Percentiles rank a stretch among this genome's conserved stretches.
phyloP scores from a whole-genome alignment of 1,140 invertebrate genomes.

The Neelides sp. region DNA sequence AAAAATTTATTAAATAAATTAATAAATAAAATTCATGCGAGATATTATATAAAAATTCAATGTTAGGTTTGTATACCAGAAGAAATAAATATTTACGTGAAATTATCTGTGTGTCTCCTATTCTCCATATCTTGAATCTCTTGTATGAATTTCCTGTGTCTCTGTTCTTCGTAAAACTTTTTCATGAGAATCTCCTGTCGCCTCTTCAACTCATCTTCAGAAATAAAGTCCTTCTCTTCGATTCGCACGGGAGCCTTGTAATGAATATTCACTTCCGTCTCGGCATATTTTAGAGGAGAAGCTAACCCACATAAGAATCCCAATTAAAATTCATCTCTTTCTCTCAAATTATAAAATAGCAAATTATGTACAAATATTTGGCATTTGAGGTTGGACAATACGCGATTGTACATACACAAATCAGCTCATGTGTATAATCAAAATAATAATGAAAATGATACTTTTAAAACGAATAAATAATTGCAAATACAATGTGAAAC shows the following conservation, averaged over 20 bases:
- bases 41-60: too few relatives aligned
- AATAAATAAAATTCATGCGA: too few relatives aligned
- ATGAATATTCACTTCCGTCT: slow-evolving; percentile 84
- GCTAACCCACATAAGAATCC: too few relatives aligned
- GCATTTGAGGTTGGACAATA: too few relatives aligned
- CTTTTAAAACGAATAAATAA: too few relatives aligned
- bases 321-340: too few relatives aligned
- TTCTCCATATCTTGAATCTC: slow-evolving; percentile 83
- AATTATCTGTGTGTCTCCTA: slow-evolving; percentile 76
- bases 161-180: slow-evolving; percentile 73
- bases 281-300: slow-evolving; percentile 71
- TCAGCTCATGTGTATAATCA: too few relatives aligned
- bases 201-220: slow-evolving; percentile 64
- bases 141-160: slow-evolving; percentile 71
- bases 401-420: too few relatives aligned
- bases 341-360: neutral
- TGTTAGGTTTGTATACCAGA: slow-evolving; percentile 3
- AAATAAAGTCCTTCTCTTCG: slow-evolving; percentile 63
- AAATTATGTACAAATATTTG: too few relatives aligned
- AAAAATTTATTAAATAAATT: too few relatives aligned
- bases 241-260: slow-evolving; percentile 72
- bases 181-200: slow-evolving; percentile 81
- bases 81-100: slow-evolving; percentile 47
- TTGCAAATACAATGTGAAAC: too few relatives aligned
- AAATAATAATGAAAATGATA: too few relatives aligned